Evolutionary conservation across 1,140 invertebrate genomes (phyloP).

Genomic region (Drosophila setifemur): DNA sequence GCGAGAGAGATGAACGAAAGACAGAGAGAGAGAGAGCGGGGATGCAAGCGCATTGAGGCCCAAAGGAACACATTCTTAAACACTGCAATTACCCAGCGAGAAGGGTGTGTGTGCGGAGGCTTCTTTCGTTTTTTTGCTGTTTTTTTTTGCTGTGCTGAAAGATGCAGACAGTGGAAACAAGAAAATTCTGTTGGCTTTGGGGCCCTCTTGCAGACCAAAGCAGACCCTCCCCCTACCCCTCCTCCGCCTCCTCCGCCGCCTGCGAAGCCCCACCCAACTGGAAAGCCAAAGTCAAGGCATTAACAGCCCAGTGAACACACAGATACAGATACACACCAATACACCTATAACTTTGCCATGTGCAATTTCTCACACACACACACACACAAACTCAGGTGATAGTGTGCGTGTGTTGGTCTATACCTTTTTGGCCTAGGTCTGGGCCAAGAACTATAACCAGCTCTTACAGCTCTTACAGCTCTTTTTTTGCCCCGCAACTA

Average conservation of each 20-base stretch:
- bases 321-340: conserved; percentile 10
- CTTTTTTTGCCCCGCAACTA: conserved; percentile 6
- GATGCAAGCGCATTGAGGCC: conserved; percentile 34
- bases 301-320: conserved; percentile 53
- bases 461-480: too few relatives aligned
- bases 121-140: too few relatives aligned
- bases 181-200: conserved; percentile 35
- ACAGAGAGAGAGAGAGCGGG: background rate
- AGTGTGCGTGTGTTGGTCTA: conserved; percentile 25
- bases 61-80: conserved; percentile 78
- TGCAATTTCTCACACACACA: conserved; percentile 11
- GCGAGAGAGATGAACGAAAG: background rate
- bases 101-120: background rate
- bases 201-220: conserved; percentile 16
- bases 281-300: conserved; percentile 52
- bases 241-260: background rate
- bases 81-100: conserved; percentile 73
- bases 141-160: too few relatives aligned
- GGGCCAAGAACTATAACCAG: conserved; percentile 22
- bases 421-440: conserved; percentile 44
- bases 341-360: too few relatives aligned
- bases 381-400: background rate
- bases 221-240: too few relatives aligned
- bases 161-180: conserved; percentile 33
- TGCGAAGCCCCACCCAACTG: conserved; percentile 11